Evolutionary conservation across 2,888 invertebrate genomes (phyloP), one percentile per base, ranked within the genome.

Genomic region (Prosapia bicincta): DNA sequence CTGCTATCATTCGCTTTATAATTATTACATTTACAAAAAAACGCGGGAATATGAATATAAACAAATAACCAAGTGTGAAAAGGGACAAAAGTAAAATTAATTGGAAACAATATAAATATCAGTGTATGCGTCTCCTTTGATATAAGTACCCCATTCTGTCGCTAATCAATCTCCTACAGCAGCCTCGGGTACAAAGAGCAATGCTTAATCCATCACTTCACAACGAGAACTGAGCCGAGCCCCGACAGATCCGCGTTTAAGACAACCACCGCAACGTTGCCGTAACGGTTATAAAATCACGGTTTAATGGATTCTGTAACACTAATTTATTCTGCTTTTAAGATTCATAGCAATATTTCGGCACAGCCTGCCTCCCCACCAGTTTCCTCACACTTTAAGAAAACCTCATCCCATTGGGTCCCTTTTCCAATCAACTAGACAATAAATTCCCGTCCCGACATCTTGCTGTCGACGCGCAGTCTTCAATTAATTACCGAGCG

Each of bases 341-440:
- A n/a, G 20, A 54, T 54, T 54, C 54, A 54, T 54, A 54, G 54
- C 54, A 20, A 54, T 54, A 54, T 54, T 54, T 54, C 54, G 54
- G 54, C 54, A 5, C 54, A 20, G 20, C 54, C 54, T 54, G 7
- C 54, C 20, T 20, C 54, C 20, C 54, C 38, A 13, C 38, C 38
- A 13, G 13, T 38, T 54, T 20, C 54, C 54, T 54, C 20, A 54
- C 20, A 54, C 54, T 54, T 54, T 54, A 54, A 54, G 54, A 54
- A 54, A 54, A 54, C 54, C 54, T 54, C 54, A 54, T 54, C 54
- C 54, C 54, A 6, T 20, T 20, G 5, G 20, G 54, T 54, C 54
- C 54, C 54, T 54, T 54, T 54, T 54, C 54, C 54, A 54, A 54
- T 54, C 54, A 54, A 54, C 54, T 54, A 54, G 54, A 54, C 54